These are phyloP conservation scores for Schizotus pectinicornis DNA, from an alignment of 2,888 invertebrate species.

Conservation along the genomic window DNA sequence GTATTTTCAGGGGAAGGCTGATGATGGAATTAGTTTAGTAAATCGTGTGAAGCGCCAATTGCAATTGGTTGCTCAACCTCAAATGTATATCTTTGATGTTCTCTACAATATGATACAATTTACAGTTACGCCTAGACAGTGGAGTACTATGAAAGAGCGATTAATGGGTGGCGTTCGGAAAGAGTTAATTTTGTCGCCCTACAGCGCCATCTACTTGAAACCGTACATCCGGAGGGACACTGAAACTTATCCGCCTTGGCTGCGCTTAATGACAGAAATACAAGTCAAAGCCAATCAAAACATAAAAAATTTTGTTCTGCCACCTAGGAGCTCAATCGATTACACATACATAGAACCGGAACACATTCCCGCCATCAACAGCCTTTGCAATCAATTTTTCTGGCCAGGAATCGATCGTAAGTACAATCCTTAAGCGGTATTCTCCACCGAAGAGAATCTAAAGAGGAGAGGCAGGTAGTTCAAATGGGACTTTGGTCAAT, in stretches of 20 bases:
- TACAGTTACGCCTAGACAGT: constrained; percentile 44
- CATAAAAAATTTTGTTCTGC: constrained; percentile 44
- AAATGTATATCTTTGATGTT: background rate
- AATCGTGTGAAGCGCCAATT: background rate
- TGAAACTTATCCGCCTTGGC: constrained; percentile 71
- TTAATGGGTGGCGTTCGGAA: constrained; percentile 51
- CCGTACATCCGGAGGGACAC: constrained; percentile 83
- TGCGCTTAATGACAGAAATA: constrained; percentile 72
- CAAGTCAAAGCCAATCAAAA: constrained; percentile 62
- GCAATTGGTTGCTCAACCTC: no score
- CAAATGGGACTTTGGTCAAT: no score
- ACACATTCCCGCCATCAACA: constrained; percentile 87
- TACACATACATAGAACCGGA: constrained; percentile 88
- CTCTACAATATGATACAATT: constrained; percentile 5
- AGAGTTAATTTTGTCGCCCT: constrained; percentile 68
- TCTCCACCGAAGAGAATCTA: no score
- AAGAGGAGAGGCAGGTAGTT: no score
- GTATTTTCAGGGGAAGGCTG: no score
- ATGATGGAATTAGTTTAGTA: no score
- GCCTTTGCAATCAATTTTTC: constrained; percentile 81
- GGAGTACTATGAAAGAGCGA: constrained; percentile 42
- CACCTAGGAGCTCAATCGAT: constrained; percentile 71
- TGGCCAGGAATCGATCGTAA: constrained; percentile 93
- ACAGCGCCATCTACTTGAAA: constrained; percentile 75
- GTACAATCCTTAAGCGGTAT: no score